A percentile compares a stretch with the other conserved stretches of the same genome.
Evolutionary conservation across 2,113 vertebrate species (phyloP).

Genomic region (Stegastes partitus): DNA sequence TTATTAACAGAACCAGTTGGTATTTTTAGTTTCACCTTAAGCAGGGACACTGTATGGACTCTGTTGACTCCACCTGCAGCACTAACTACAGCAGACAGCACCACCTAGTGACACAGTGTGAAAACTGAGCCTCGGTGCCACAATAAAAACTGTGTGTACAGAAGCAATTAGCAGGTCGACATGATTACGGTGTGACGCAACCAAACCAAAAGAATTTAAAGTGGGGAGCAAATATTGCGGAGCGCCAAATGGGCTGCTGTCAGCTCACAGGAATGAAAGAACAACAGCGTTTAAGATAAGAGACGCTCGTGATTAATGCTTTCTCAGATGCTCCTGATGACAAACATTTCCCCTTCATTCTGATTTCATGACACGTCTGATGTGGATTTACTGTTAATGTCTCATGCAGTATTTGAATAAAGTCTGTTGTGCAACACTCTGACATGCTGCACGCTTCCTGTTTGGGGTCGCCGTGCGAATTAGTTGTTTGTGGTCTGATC

Average conservation of each 20-base stretch:
- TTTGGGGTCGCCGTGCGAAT: conserved; percentile 9
- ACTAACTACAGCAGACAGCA: conserved; percentile 2
- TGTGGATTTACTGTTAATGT: neutral
- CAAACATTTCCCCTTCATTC: neutral
- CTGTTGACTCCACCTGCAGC: neutral
- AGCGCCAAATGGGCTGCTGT: neutral
- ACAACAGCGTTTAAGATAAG: conserved; percentile 7
- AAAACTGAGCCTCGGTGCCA: neutral
- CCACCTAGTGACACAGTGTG: conserved; percentile 42
- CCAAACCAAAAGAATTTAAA: conserved; percentile 25
- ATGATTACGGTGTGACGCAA: neutral
- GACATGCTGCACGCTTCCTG: conserved; percentile 31
- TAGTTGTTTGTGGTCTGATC: conserved; percentile 4
- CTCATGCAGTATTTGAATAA: neutral
- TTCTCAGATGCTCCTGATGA: neutral
- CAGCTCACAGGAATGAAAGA: neutral
- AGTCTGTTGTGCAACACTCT: neutral
- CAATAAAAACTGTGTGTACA: neutral
- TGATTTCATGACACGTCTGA: neutral
- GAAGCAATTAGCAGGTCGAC: too few species aligned
- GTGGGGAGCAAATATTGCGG: conserved; percentile 14
- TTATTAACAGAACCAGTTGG: too few species aligned
- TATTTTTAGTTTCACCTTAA: too few species aligned
- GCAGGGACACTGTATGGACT: too few species aligned
- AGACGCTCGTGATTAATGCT: conserved; percentile 11